phyloP scores from a whole-genome alignment of 2,113 vertebrate species.

The Aspiorhynchus laticeps region DNA sequence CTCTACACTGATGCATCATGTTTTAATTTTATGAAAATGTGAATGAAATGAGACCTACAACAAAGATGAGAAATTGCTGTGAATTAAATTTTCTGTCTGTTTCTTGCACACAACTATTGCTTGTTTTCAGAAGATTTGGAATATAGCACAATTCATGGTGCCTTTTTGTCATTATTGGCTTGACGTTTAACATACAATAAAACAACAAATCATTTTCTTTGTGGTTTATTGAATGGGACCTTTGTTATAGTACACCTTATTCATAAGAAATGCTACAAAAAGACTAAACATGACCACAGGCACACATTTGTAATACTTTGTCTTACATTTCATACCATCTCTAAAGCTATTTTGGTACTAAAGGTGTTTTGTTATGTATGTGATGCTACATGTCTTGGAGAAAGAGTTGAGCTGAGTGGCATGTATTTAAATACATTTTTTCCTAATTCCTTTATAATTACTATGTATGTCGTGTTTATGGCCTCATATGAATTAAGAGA shows the following conservation, averaged over 20 bases:
- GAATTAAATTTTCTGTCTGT: not conserved
- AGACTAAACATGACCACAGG: not conserved
- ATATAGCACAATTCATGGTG: not conserved
- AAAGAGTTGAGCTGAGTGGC: not conserved
- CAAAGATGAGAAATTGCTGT: not conserved
- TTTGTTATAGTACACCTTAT: not conserved
- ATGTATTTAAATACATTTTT: too few species aligned
- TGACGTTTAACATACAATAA: not conserved
- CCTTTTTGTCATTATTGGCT: not conserved
- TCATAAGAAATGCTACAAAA: not conserved
- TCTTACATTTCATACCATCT: not conserved
- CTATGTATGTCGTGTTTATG: too few species aligned
- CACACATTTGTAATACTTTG: not conserved
- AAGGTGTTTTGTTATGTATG: not conserved
- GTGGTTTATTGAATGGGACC: not conserved
- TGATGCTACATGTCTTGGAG: not conserved
- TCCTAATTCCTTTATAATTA: too few species aligned
- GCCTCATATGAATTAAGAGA: too few species aligned
- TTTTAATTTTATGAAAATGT: too few species aligned
- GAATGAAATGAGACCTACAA: too few species aligned
- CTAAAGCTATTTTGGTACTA: not conserved
- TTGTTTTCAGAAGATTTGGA: not conserved
- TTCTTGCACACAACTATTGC: not conserved
- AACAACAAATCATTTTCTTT: not conserved
- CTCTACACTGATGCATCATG: too few species aligned